Base-by-base conservation (phyloP, 1,140 invertebrate species). In the Drosophila tristis region DNA sequence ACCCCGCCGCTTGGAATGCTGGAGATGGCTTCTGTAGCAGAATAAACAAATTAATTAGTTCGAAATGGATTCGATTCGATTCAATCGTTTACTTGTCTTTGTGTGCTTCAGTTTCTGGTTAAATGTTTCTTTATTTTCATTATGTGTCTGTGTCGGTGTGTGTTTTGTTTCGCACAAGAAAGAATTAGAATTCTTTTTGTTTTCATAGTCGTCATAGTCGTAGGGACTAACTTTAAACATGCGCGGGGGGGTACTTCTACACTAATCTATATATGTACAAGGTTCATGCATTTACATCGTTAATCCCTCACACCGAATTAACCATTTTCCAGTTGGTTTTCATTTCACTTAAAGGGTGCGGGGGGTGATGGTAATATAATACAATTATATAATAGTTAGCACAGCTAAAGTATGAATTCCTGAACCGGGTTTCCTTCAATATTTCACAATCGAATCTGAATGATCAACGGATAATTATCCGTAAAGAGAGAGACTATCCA, bases 351-450 rank as follows among this genome's bases (percentile, higher is more conserved):
- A 4, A 25, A 25, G 23, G 23, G 23, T 4, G 23, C 4, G 4
- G 35, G 35, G 35, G 4, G 11, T 1, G 11, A 39, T 70, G 35
- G 64, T 70, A 66, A 63, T 53, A 68, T 62, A 65, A 76, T 63
- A 56, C 74, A 45, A 54, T 50, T 79, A 50, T 57, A 59, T 47
- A 67, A 58, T 72, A 76, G 43, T 87, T 87, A 86, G 82, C 82
- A 78, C 82, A 86, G 82, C 78, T 86, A 86, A 87, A 62, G 35
- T 56, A 67, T 72, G 53, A 66, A 82, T 87, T 89, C 84, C 84
- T 89, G 79, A 87, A 81, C 82, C 82, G 51, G 73, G 66, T 63
- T 77, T 54, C 53, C 65, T 49, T 74, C 70, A 62, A 15, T 35
- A 20, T 50, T 62, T 74, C 59, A 74, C 59, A 73, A 73, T 73